These are phyloP conservation scores for Pseudomyrmex cubaensis DNA, from an alignment of 1,140 invertebrate species.

Conservation along the genomic window DNA sequence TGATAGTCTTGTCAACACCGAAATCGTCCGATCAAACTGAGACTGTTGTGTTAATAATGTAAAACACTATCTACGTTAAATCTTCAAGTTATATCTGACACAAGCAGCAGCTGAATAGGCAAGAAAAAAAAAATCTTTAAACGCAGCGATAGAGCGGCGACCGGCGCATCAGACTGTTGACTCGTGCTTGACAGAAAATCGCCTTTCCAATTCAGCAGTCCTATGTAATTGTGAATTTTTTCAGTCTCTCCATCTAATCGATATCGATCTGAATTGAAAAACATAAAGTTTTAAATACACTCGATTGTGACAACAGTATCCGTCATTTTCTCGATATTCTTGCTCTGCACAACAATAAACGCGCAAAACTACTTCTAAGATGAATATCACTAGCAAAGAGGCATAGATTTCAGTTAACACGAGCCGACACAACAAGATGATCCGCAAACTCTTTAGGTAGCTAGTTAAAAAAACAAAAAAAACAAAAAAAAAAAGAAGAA, in stretches of 20 bases:
- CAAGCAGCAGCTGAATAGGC: not conserved
- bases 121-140: slow-evolving; percentile 28
- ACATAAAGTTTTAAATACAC: not conserved
- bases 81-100: slow-evolving; percentile 17
- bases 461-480: too few species aligned
- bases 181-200: slow-evolving; percentile 37
- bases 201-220: slow-evolving; percentile 9
- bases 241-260: not conserved
- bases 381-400: not conserved
- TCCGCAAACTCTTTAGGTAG: too few species aligned
- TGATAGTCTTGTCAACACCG: not conserved
- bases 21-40: not conserved
- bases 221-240: not conserved
- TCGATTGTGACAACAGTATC: too few species aligned
- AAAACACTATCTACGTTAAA: not conserved
- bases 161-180: slow-evolving; percentile 37
- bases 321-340: too few species aligned
- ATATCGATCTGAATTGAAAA: slow-evolving; percentile 11
- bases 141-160: slow-evolving; percentile 13
- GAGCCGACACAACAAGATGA: slow-evolving; percentile 34
- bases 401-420: slow-evolving; percentile 29
- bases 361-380: not conserved
- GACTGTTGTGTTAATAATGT: slow-evolving; percentile 1
- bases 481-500: slow-evolving; percentile 60
- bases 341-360: not conserved